Evolutionary conservation across 2,888 invertebrate species (phyloP), one percentile per base, ranked within the genome.

Genomic region (Plebejus melissa): DNA sequence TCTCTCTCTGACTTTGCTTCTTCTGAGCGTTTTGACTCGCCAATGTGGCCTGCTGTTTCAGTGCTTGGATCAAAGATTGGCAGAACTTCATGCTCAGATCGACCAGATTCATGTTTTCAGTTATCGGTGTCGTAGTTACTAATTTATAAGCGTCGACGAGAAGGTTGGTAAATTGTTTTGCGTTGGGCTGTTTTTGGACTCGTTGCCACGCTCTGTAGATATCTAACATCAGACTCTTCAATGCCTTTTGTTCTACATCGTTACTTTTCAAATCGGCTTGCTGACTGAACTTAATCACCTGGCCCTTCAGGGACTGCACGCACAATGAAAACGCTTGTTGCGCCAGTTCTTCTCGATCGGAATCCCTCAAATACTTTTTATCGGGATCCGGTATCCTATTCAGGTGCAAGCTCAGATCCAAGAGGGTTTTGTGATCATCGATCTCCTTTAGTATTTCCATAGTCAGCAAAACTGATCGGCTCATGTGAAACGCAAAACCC

Each of bases 401-500:
- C 71, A 99, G 92, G 80, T 97, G 97, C 77, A 97, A 90, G 78
- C 97, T 96, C 41, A 98, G 89, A 81, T 97, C 97, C 75, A 97
- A 94, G 72, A 99, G 91, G 79, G 96, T 95, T 84, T 96, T 96
- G 82, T 97, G 96, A 85, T 99, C 98, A 76, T 96, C 96, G 57
- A 96, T 95, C 82, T 96, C 96, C 81, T 96, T 95, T 65, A 98
- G 90, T 77, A 98, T 95, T 86, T 98, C 96, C 90, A 98, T 94
- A 6, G 98, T 94, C 54, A 98, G 95, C 36, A 96, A 94, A 2
- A 98, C 96, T 79, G 97, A 97, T 77, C 97, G 95, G 79, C 96
- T 97, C 96, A 99, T 97, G 85, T 99, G 98, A 57, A 97, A 96
- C 0, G 98, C 96, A 85, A 99, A 97, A 79, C 98, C 97, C 3